Percentiles rank a stretch among this genome's conserved stretches.
Conservation (phyloP, 2,113 vertebrate genomes). For the Butastur rufipennis region DNA sequence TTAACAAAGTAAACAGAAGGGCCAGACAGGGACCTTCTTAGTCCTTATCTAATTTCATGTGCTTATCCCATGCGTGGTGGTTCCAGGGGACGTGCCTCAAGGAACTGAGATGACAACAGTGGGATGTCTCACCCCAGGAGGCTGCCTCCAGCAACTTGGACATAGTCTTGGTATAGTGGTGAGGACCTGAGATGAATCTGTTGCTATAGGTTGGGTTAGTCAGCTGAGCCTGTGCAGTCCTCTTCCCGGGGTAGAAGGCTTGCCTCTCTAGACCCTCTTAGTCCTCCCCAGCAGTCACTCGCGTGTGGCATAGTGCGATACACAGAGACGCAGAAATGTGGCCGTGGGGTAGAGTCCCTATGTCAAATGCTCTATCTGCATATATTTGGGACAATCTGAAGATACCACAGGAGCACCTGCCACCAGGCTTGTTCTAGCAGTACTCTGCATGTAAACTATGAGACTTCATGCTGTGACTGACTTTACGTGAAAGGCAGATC, state of each 20-base stretch:
- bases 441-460: neutral
- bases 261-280: neutral
- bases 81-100: neutral
- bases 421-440: neutral
- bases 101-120: neutral
- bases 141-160: neutral
- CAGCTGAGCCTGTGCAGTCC: neutral
- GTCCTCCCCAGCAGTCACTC: neutral
- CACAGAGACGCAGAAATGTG: neutral
- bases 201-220: neutral
- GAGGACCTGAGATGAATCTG: neutral
- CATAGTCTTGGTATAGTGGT: neutral
- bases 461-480: neutral
- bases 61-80: neutral
- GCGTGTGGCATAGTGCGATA: neutral
- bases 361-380: neutral
- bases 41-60: neutral
- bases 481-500: neutral
- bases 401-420: neutral
- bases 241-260: neutral
- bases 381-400: neutral
- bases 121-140: neutral
- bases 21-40: neutral
- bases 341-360: neutral
- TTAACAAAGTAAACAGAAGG: neutral